Conservation (phyloP, 2,888 invertebrate genomes). For the Sarcophaga caerulescens region DNA sequence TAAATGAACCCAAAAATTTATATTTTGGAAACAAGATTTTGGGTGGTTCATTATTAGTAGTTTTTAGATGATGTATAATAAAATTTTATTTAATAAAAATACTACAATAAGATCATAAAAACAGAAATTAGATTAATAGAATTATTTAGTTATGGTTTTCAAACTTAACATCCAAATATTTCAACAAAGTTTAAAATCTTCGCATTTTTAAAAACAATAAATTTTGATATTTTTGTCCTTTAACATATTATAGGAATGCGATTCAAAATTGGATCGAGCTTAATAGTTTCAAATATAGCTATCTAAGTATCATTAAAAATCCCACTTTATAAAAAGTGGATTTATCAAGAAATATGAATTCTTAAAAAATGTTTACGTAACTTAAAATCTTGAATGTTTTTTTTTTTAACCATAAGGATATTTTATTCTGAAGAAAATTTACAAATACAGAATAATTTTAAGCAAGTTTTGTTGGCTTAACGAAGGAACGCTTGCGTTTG, state of each 20-base stretch:
- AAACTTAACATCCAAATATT: background rate
- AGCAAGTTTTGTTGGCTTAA: conserved; percentile 83
- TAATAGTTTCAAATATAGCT: too few species aligned
- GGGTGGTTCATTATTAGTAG: background rate
- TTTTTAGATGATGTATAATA: background rate
- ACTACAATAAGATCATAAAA: background rate
- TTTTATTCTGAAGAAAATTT: conserved; percentile 37
- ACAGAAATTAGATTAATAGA: too few species aligned
- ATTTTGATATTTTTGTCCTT: too few species aligned
- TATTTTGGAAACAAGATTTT: background rate
- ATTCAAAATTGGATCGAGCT: too few species aligned
- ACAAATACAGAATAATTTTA: conserved; percentile 67
- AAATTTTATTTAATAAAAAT: background rate
- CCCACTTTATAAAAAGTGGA: too few species aligned
- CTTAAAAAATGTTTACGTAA: background rate
- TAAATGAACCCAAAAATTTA: background rate
- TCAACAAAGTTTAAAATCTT: too few species aligned
- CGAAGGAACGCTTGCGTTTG: conserved; percentile 84
- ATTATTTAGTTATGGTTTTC: background rate
- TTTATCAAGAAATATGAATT: too few species aligned
- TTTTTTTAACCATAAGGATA: background rate
- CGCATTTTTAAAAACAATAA: too few species aligned
- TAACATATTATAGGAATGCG: too few species aligned
- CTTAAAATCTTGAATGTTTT: background rate
- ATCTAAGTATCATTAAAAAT: too few species aligned